These are phyloP conservation scores for Meteorus cinctellus DNA, from an alignment of 2,888 invertebrate species.

Conservation along the genomic window DNA sequence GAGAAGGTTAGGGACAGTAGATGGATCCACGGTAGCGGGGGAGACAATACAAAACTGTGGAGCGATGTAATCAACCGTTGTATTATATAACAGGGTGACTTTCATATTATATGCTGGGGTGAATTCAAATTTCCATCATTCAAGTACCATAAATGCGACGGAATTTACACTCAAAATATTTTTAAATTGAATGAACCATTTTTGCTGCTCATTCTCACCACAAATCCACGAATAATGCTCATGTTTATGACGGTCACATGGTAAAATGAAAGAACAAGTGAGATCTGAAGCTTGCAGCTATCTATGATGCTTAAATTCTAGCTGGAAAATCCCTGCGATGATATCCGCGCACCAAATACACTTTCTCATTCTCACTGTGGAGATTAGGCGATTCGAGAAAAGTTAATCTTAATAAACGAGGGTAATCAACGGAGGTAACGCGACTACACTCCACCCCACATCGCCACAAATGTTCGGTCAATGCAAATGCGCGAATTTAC, in stretches of 20 bases:
- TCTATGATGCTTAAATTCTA: slow-evolving; percentile 23
- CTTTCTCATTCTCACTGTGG: slow-evolving; percentile 37
- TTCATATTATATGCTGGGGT: slow-evolving; percentile 59
- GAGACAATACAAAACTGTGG: slow-evolving; percentile 28
- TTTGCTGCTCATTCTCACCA: not conserved
- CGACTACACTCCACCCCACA: slow-evolving; percentile 28
- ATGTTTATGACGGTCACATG: slow-evolving; percentile 18
- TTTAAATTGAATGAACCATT: slow-evolving; percentile 13
- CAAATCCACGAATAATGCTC: not conserved
- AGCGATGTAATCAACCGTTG: slow-evolving; percentile 68
- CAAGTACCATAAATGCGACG: not conserved
- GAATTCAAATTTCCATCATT: slow-evolving; percentile 46
- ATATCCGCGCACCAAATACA: slow-evolving; percentile 27
- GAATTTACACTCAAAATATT: slow-evolving; percentile 8
- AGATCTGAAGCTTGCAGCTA: not conserved
- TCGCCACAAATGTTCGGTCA: slow-evolving; percentile 69
- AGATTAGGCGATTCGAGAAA: slow-evolving; percentile 63
- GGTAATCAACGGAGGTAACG: slow-evolving; percentile 65
- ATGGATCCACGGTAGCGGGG: not conserved
- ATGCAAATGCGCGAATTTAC: slow-evolving; percentile 67
- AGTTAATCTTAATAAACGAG: slow-evolving; percentile 74
- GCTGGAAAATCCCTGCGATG: slow-evolving; percentile 37
- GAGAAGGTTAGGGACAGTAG: slow-evolving; percentile 53
- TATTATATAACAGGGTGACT: slow-evolving; percentile 68
- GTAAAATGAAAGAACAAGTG: not conserved